Conservation (phyloP, 2,888 invertebrate species). For the Ochropacha duplaris region DNA sequence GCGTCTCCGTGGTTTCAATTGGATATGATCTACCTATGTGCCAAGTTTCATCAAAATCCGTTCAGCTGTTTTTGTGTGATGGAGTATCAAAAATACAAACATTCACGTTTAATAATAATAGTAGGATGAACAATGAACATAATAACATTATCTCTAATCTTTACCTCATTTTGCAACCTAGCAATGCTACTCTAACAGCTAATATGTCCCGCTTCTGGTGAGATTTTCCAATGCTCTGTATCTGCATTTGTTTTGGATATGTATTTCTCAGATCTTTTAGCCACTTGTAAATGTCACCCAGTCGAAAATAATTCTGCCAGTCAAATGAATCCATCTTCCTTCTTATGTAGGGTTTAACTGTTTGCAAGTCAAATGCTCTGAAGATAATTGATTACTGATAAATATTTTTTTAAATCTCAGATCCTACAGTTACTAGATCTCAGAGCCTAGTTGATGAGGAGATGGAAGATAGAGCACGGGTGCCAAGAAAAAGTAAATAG, state of each 20-base stretch:
- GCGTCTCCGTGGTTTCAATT: too few species aligned
- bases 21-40: too few species aligned
- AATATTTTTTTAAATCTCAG: too few species aligned
- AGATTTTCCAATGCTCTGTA: slow-evolving; percentile 61
- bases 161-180: slow-evolving; percentile 22
- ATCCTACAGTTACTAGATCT: too few species aligned
- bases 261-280: slow-evolving; percentile 66
- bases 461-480: too few species aligned
- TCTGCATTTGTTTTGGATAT: slow-evolving; percentile 66
- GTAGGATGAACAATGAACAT: too few species aligned
- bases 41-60: too few species aligned
- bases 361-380: slow-evolving; percentile 63
- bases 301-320: slow-evolving; percentile 82
- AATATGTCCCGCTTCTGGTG: slow-evolving; percentile 62
- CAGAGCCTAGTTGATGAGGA: too few species aligned
- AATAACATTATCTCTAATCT: background rate
- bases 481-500: too few species aligned
- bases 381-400: slow-evolving; percentile 11
- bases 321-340: slow-evolving; percentile 58
- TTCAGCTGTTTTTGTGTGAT: too few species aligned
- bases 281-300: slow-evolving; percentile 84
- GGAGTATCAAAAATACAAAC: too few species aligned
- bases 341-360: slow-evolving; percentile 54
- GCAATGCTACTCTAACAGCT: slow-evolving; percentile 38
- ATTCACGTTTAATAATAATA: too few species aligned